Conservation (phyloP, 2,797 vertebrate species). For the Eulemur rubriventer region DNA sequence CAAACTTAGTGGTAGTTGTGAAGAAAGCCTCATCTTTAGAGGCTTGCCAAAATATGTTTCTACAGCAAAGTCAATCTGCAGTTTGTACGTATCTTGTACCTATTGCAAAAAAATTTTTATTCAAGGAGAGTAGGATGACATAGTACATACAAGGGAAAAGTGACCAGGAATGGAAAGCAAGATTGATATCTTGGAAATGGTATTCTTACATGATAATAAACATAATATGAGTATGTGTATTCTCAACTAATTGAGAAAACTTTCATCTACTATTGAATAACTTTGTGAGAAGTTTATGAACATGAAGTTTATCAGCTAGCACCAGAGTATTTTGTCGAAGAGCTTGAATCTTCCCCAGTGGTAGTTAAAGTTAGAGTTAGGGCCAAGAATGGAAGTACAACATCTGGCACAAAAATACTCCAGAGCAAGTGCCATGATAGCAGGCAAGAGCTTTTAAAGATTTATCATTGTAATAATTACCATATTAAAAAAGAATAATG, state of each 20-base stretch:
- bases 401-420: neutral
- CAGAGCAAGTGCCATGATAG: neutral
- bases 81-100: neutral
- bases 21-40: neutral
- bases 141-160: neutral
- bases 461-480: neutral
- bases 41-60: neutral
- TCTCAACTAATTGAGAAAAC: conserved; percentile 3
- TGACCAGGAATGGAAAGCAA: neutral
- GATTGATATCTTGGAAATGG: neutral
- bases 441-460: neutral
- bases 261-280: neutral
- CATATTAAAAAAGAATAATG: neutral
- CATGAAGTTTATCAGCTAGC: neutral
- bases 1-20: neutral
- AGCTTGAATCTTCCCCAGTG: neutral
- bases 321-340: conserved; percentile 15
- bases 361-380: neutral
- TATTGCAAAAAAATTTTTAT: neutral
- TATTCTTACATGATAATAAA: neutral
- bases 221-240: neutral
- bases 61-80: neutral
- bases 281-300: neutral
- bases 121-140: neutral
- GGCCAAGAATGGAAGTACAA: neutral